Evolutionary conservation across 2,113 vertebrate genomes (phyloP).

Genomic region (Turdus rufiventris): DNA sequence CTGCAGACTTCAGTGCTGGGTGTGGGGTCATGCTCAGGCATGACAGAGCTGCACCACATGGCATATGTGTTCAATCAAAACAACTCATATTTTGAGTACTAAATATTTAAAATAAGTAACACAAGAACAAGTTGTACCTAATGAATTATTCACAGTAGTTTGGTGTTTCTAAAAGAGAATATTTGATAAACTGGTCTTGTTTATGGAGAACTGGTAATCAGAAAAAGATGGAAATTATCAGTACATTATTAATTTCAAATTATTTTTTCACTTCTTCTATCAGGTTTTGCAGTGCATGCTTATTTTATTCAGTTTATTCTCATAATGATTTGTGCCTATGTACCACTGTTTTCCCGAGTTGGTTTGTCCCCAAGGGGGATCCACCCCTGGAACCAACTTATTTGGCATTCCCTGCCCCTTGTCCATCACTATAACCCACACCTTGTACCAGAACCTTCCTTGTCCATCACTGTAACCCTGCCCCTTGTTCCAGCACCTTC

Average conservation of each 20-base stretch:
- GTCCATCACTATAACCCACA: too few species aligned
- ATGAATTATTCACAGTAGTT: not conserved
- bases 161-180: not conserved
- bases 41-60: not conserved
- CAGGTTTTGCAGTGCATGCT: too few species aligned
- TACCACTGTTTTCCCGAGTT: too few species aligned
- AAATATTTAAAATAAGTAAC: not conserved
- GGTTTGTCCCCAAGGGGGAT: too few species aligned
- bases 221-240: not conserved
- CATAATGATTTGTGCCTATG: too few species aligned
- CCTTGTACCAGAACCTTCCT: too few species aligned
- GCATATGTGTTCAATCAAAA: not conserved
- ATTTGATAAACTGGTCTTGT: not conserved
- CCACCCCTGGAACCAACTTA: too few species aligned
- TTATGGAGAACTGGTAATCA: not conserved
- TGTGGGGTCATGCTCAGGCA: fast-evolving
- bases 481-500: too few species aligned
- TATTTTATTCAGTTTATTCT: too few species aligned
- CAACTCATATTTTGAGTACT: not conserved
- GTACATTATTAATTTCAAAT: not conserved
- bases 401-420: too few species aligned
- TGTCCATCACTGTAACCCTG: too few species aligned
- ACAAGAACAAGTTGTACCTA: not conserved
- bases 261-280: not conserved
- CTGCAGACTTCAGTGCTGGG: not conserved